Evolutionary conservation across 2,888 invertebrate species (phyloP).

Genomic region (Meghimatium bilineatum): DNA sequence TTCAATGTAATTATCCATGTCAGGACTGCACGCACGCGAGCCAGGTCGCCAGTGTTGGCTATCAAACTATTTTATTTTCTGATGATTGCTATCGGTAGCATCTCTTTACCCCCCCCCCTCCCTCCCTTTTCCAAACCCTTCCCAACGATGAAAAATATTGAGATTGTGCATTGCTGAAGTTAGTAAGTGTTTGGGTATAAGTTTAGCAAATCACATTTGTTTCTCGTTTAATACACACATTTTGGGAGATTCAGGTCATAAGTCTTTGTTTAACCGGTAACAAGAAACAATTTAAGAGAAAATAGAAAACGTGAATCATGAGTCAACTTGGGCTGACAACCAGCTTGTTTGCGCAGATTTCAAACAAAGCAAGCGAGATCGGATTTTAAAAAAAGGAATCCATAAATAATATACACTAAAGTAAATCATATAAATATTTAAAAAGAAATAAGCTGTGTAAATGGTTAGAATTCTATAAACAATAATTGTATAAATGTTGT

Average conservation of each 20-base stretch:
- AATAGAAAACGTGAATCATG: background rate
- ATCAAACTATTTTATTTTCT: background rate
- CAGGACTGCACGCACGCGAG: background rate
- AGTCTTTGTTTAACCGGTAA: constrained; percentile 19
- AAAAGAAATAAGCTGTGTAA: no score
- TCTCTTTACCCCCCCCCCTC: background rate
- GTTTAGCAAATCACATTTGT: background rate
- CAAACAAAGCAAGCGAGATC: background rate
- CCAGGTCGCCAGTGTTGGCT: background rate
- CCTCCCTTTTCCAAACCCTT: background rate
- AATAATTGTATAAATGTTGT: background rate
- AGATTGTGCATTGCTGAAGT: background rate
- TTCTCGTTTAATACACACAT: background rate
- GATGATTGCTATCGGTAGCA: background rate
- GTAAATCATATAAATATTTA: background rate
- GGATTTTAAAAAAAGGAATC: background rate
- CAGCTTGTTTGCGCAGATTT: background rate
- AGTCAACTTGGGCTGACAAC: constrained; percentile 17
- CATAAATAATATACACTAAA: background rate
- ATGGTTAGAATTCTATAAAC: no score
- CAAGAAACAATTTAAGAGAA: background rate
- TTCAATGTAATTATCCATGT: background rate
- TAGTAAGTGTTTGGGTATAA: background rate
- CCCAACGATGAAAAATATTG: background rate
- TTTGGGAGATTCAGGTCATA: background rate